These are phyloP conservation scores for Drosophila repleta DNA, from an alignment of 1,140 invertebrate species.

Conservation along the genomic window DNA sequence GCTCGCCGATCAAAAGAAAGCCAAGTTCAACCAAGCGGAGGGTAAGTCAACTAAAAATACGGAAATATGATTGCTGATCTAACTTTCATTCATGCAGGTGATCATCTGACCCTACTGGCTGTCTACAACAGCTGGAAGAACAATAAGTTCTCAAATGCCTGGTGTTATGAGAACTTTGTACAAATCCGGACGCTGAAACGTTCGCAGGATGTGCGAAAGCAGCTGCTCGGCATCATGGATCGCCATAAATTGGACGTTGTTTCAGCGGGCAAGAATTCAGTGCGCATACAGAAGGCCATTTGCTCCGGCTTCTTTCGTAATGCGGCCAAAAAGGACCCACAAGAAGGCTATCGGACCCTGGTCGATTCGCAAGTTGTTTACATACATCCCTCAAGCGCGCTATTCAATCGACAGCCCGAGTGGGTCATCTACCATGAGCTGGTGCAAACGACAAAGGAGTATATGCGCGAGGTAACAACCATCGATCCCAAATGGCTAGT, in stretches of 20 bases:
- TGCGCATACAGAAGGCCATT: conserved; percentile 98
- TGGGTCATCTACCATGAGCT: conserved; percentile 99
- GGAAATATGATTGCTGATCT: not conserved
- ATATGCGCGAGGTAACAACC: conserved; percentile 99
- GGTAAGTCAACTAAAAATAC: conserved; percentile 80
- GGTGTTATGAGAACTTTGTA: conserved; percentile 99
- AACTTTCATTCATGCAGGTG: conserved; percentile 85
- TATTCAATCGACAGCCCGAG: conserved; percentile 99
- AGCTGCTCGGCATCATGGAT: conserved; percentile 99
- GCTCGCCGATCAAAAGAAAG: conserved; percentile 99
- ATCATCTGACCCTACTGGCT: conserved; percentile 98
- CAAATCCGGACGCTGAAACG: conserved; percentile 98
- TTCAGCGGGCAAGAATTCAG: conserved; percentile 97
- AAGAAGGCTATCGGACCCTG: conserved; percentile 98
- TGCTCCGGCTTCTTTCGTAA: conserved; percentile 99
- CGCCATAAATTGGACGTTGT: conserved; percentile 99
- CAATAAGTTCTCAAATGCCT: conserved; percentile 99
- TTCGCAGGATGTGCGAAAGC: conserved; percentile 99
- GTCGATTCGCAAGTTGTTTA: conserved; percentile 99
- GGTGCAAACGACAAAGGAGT: conserved; percentile 99
- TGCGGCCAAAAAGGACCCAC: conserved; percentile 99
- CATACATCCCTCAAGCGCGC: conserved; percentile 98
- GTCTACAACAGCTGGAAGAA: conserved; percentile 99
- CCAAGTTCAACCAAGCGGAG: conserved; percentile 99
- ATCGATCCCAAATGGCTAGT: conserved; percentile 99